Percentiles rank a stretch among this genome's conserved stretches.
These are phyloP conservation scores for Drosophila melanogaster DNA, from an alignment of 1,140 invertebrate genomes.

Conservation along the genomic window DNA sequence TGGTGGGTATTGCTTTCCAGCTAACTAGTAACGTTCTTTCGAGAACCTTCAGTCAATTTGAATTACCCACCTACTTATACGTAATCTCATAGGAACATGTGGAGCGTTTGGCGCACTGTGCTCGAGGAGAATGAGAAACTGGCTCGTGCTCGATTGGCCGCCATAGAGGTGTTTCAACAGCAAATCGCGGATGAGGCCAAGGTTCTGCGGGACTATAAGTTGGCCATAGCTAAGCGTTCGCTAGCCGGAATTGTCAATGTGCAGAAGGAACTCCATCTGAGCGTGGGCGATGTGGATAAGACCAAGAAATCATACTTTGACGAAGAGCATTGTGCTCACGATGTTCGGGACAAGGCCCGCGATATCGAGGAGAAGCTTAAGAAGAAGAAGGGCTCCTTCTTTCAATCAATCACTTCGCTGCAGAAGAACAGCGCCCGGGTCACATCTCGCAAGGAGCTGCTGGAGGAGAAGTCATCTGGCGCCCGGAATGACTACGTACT, in stretches of 20 bases:
- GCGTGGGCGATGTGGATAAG: slow-evolving; percentile 96
- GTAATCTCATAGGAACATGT: slow-evolving; percentile 92
- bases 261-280: slow-evolving; percentile 95
- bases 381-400: slow-evolving; percentile 98
- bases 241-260: slow-evolving; percentile 93
- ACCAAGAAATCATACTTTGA: slow-evolving; percentile 97
- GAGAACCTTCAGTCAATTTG: too few species aligned
- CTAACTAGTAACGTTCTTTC: too few species aligned
- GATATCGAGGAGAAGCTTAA: slow-evolving; percentile 99
- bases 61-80: too few species aligned
- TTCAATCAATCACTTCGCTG: slow-evolving; percentile 97
- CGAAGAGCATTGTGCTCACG: slow-evolving; percentile 97
- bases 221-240: slow-evolving; percentile 94
- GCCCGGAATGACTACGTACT: slow-evolving; percentile 97
- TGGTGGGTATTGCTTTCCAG: slow-evolving; percentile 87
- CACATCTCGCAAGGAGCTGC: slow-evolving; percentile 93
- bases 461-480: slow-evolving; percentile 97
- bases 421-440: slow-evolving; percentile 98
- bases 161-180: slow-evolving; percentile 96
- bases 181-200: slow-evolving; percentile 97
- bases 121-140: slow-evolving; percentile 98
- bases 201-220: slow-evolving; percentile 91
- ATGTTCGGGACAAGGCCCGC: slow-evolving; percentile 96
- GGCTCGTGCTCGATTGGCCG: slow-evolving; percentile 94
- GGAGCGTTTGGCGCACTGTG: slow-evolving; percentile 97